phyloP scores from a whole-genome alignment of 2,113 vertebrate genomes.

The Vulpes vulpes region DNA sequence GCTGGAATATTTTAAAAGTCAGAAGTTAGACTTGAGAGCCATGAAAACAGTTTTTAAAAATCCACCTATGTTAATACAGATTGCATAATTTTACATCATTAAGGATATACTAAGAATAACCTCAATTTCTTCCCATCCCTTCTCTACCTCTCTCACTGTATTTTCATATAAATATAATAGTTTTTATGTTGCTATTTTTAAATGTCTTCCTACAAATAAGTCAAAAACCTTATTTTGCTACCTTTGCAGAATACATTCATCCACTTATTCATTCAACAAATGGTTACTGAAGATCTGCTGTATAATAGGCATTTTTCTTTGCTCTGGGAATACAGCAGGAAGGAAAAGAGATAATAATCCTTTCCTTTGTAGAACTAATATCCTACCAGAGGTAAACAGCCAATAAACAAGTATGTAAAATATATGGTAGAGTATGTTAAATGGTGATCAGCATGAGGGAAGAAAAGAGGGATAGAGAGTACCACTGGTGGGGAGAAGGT shows the following conservation, averaged over 20 bases:
- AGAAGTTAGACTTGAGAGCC: conserved; percentile 19
- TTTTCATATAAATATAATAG: not conserved
- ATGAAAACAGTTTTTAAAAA: conserved; percentile 26
- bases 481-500: not conserved
- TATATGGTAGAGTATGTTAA: not conserved
- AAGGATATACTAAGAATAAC: not conserved
- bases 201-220: conserved; percentile 46
- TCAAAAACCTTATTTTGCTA: not conserved
- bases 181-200: conserved; percentile 11
- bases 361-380: not conserved
- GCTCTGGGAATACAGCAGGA: not conserved
- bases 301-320: not conserved
- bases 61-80: not conserved
- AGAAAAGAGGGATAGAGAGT: not conserved
- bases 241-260: not conserved
- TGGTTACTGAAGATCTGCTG: not conserved
- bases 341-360: not conserved
- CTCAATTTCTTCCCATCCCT: not conserved
- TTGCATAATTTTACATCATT: not conserved
- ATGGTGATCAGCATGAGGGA: not conserved
- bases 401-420: not conserved
- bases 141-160: not conserved
- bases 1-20: not conserved
- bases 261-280: conserved; percentile 18
- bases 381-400: not conserved